Base-by-base conservation (phyloP, 2,888 invertebrate genomes). In the Troglohyphantes excavatus region DNA sequence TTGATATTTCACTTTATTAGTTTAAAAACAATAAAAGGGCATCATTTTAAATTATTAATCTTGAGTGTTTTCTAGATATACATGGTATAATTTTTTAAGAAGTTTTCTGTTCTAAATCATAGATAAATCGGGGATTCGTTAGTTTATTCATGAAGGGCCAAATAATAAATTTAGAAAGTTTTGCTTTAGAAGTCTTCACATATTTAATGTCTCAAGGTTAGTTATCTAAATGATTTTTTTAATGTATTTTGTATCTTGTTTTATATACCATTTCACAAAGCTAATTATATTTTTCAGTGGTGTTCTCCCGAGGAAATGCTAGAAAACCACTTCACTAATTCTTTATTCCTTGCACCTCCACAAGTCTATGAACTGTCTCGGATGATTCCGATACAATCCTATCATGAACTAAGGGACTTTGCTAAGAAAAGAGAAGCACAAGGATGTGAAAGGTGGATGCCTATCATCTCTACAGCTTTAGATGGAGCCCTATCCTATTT, bases 341-440 rank as follows among this genome's bases (percentile, higher is more conserved):
- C 94, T 89, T 92, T 95, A 33, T 93, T 93, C 81, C 92, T 97
- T 17, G 95, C 96, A 68, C 96, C 96, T 1, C 97, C 97, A 0
- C 97, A 97, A 93, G 93, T 95, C 73, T 97, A 97, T 93, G 97
- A 97, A 94, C 93, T 97, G 0, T 94, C 94, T n/a, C 94, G 96
- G 78, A 93, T 97, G 29, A 93, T 94, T 0, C 94, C 95, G 89
- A 95, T 96, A 91, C 92, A 93, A 7, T 94, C 95, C 67, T 93
- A 96, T 70, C 94, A 95, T 3, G 93, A 95, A 81, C 93, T 97
- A 26, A 92, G 95, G 9, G 92, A 94, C 65, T 96, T 96, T 93
- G 95, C 96, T 0, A 93, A 94, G 61, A 93, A 95, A n/a, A 94
- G 96, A 67, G 95, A 95, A 76, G 93, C 93, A 73, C 92, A 94